These are phyloP conservation scores for Crematogaster levior DNA, from an alignment of 2,888 invertebrate genomes.

Conservation along the genomic window DNA sequence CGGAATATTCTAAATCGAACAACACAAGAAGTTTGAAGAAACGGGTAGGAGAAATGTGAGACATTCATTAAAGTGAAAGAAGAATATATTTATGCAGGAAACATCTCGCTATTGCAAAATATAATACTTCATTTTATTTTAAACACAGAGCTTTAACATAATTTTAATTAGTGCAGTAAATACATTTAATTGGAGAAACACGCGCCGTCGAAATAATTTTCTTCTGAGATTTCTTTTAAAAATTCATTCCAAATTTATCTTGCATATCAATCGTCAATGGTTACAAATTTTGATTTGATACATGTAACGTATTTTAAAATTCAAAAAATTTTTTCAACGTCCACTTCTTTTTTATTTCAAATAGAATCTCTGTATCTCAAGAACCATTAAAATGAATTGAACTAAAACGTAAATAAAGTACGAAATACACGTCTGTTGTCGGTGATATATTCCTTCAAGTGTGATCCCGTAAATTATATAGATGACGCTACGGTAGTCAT, in stretches of 20 bases:
- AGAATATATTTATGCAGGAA: not conserved
- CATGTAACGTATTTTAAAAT: not conserved
- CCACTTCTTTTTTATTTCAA: not conserved
- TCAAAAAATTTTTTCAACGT: not conserved
- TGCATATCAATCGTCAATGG: not conserved
- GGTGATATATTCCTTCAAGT: not conserved
- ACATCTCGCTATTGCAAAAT: not conserved
- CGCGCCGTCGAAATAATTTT: not conserved
- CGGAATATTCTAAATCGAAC: slow-evolving; percentile 16
- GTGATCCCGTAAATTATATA: not conserved
- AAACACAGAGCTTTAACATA: not conserved
- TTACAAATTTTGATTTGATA: not conserved
- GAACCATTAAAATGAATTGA: not conserved
- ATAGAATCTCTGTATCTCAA: not conserved
- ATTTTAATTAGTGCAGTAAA: slow-evolving; percentile 13
- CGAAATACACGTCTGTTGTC: not conserved
- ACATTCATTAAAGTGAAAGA: slow-evolving; percentile 16
- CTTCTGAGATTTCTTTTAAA: not conserved
- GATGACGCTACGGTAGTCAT: not conserved
- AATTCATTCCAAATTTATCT: not conserved
- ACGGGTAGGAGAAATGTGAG: not conserved
- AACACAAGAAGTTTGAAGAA: slow-evolving; percentile 21
- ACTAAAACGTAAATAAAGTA: not conserved
- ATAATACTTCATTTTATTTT: slow-evolving; percentile 9
- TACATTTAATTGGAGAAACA: not conserved